phyloP scores from a whole-genome alignment of 2,888 invertebrate genomes.

The Ormia ochracea region DNA sequence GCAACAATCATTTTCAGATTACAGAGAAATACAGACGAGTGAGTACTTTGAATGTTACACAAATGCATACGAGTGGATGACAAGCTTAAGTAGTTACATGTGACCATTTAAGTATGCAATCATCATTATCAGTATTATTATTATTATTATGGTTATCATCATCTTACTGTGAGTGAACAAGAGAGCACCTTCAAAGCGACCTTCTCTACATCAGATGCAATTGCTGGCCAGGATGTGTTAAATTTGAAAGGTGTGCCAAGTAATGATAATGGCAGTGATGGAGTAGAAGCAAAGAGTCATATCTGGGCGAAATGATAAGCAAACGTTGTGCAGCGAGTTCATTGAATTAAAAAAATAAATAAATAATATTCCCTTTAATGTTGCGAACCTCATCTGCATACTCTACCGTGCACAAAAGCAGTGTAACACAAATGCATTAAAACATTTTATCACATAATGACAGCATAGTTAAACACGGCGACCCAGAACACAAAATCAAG shows the following conservation, averaged over 20 bases:
- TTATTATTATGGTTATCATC: background rate
- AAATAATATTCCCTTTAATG: background rate
- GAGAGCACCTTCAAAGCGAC: background rate
- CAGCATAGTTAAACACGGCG: background rate
- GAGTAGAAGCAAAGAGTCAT: background rate
- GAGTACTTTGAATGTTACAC: background rate
- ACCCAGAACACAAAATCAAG: background rate
- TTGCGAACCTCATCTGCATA: conserved; percentile 5
- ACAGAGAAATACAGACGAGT: background rate
- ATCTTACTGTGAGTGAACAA: background rate
- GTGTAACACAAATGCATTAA: conserved; percentile 51
- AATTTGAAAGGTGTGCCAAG: conserved; percentile 38
- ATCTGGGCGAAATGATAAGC: background rate
- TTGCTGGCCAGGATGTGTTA: conserved; percentile 20
- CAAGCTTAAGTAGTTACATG: conserved; percentile 39
- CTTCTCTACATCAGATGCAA: background rate
- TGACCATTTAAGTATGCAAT: conserved; percentile 48
- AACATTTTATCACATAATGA: conserved; percentile 46
- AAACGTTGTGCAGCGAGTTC: conserved; percentile 22
- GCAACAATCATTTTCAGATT: background rate
- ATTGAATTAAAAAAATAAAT: conserved; percentile 12
- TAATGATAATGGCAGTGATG: conserved; percentile 16
- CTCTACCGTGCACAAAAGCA: conserved; percentile 5
- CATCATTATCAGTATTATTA: conserved; percentile 5
- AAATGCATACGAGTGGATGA: background rate